A percentile compares a stretch with the other conserved stretches of the same genome.
Evolutionary conservation across 2,113 vertebrate species (phyloP).

Genomic region (Dermatemys mawii): DNA sequence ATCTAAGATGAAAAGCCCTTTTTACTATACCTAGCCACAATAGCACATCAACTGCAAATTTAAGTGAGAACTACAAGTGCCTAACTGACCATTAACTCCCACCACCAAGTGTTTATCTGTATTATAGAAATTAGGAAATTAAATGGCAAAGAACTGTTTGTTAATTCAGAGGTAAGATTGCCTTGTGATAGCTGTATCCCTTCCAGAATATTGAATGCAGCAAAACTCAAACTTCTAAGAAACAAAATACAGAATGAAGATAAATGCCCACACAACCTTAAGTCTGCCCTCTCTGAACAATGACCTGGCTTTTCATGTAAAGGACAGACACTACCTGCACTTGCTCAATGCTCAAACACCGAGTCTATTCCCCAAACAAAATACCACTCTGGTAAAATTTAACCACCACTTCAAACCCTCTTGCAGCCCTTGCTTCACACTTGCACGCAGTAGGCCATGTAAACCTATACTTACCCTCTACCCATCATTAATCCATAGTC

Average conservation of each 20-base stretch:
- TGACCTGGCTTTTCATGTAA: not conserved
- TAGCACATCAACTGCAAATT: not conserved
- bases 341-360: not conserved
- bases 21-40: not conserved
- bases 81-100: not conserved
- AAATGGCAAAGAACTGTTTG: no score
- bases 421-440: not conserved
- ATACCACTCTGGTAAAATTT: not conserved
- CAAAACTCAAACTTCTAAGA: not conserved
- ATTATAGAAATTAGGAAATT: not conserved
- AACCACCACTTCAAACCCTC: not conserved
- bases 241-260: not conserved
- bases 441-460: not conserved
- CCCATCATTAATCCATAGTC: not conserved
- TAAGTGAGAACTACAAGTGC: not conserved
- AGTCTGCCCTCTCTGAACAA: not conserved
- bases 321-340: not conserved
- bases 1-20: not conserved
- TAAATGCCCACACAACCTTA: not conserved
- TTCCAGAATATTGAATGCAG: not conserved
- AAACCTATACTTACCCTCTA: not conserved
- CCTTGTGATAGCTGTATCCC: not conserved
- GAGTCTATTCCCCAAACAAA: not conserved
- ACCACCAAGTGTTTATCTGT: not conserved
- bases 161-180: not conserved